A percentile compares a stretch with the other conserved stretches of the same genome.
phyloP scores from a whole-genome alignment of 30 jellyfish, hydroid and myxozoan genomes.

The Chironex yamaguchii region DNA sequence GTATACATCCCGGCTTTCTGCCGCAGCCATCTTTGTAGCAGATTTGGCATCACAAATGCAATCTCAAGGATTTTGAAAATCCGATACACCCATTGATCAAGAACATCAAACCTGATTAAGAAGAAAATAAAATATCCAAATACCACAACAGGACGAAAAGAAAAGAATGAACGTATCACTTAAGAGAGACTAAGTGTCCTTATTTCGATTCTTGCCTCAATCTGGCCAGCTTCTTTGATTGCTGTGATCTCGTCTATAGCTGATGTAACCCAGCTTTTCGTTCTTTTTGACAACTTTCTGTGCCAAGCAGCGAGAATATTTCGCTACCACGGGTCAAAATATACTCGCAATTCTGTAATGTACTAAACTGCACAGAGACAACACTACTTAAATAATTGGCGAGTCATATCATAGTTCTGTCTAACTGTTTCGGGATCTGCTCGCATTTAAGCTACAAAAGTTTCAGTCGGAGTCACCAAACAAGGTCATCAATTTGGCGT shows the following conservation, averaged over 20 bases:
- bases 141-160: background rate
- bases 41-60: constrained; percentile 79
- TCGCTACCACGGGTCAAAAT: too few relatives aligned
- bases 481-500: too few relatives aligned
- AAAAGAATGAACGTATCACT: background rate
- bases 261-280: too few relatives aligned
- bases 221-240: background rate
- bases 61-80: constrained; percentile 75
- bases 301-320: too few relatives aligned
- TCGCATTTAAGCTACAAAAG: too few relatives aligned
- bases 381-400: too few relatives aligned
- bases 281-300: too few relatives aligned
- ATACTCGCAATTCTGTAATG: too few relatives aligned
- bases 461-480: too few relatives aligned
- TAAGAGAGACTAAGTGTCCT: background rate
- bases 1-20: constrained; percentile 67
- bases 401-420: too few relatives aligned
- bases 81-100: constrained; percentile 75
- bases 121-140: background rate
- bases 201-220: background rate
- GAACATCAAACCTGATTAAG: constrained; percentile 51
- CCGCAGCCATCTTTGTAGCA: constrained; percentile 87
- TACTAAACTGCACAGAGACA: too few relatives aligned
- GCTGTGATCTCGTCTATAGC: background rate
- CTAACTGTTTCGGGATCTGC: too few relatives aligned